Percentiles rank a stretch among this genome's conserved stretches.
Conservation (phyloP, 2,888 invertebrate species). For the Druceiella hillmani region DNA sequence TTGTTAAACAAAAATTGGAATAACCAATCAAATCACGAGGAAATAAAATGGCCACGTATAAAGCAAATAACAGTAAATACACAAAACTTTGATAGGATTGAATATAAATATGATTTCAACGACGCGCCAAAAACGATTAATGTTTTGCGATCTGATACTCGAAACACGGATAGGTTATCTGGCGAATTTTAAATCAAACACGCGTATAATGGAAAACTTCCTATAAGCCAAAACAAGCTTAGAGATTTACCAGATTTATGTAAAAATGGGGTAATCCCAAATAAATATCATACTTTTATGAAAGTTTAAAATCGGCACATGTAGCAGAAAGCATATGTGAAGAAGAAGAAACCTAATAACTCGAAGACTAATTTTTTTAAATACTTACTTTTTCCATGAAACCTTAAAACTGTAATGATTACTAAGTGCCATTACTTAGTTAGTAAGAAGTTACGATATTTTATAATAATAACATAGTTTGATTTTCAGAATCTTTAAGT, state of each 20-base stretch:
- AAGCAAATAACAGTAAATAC: slow-evolving; percentile 14
- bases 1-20: slow-evolving; percentile 16
- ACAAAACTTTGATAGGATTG: slow-evolving; percentile 13
- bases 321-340: background rate
- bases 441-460: too few relatives aligned
- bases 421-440: slow-evolving; percentile 5
- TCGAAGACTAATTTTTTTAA: too few relatives aligned
- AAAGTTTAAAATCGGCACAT: slow-evolving; percentile 7
- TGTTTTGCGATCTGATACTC: slow-evolving; percentile 6
- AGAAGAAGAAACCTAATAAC: too few relatives aligned
- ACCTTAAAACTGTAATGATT: background rate
- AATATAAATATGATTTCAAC: slow-evolving; percentile 16
- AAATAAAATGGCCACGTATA: slow-evolving; percentile 13
- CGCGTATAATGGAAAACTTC: slow-evolving; percentile 11
- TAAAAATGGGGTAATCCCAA: slow-evolving; percentile 3
- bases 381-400: background rate
- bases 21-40: slow-evolving; percentile 15
- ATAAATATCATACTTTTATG: slow-evolving; percentile 9
- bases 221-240: slow-evolving; percentile 13
- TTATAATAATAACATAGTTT: too few relatives aligned
- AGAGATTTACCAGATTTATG: slow-evolving; percentile 12
- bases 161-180: slow-evolving; percentile 3
- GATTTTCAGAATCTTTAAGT: too few relatives aligned
- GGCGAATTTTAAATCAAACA: slow-evolving; percentile 4
- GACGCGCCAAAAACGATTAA: slow-evolving; percentile 6